phyloP scores from a whole-genome alignment of 1,140 invertebrate species.

The Microvelia longipes region DNA sequence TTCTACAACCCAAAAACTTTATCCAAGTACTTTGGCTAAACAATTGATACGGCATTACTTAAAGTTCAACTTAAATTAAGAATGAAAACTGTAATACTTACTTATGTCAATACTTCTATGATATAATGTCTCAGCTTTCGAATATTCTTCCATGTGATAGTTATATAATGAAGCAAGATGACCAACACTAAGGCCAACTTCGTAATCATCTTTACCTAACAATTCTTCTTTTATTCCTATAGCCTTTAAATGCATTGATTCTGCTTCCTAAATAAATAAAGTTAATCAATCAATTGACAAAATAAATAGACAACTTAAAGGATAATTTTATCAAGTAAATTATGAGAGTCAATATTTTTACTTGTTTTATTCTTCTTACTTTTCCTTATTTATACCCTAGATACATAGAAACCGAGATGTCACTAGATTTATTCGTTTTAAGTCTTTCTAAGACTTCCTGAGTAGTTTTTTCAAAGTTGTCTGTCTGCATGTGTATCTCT shows the following conservation, averaged over 20 bases:
- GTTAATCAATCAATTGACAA: neutral
- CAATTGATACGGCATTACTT: too few species aligned
- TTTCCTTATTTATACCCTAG: too few species aligned
- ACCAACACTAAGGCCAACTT: constrained; percentile 79
- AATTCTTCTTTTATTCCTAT: constrained; percentile 80
- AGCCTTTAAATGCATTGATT: constrained; percentile 77
- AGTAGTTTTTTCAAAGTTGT: too few species aligned
- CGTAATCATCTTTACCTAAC: constrained; percentile 72
- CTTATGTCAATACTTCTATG: constrained; percentile 74
- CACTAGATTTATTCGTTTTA: too few species aligned
- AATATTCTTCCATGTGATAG: constrained; percentile 77
- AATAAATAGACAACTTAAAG: neutral
- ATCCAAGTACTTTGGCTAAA: too few species aligned
- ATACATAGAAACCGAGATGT: too few species aligned
- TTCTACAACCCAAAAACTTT: too few species aligned
- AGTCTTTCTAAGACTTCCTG: too few species aligned
- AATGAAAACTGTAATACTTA: constrained; percentile 31
- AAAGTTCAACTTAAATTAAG: too few species aligned
- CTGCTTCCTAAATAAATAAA: constrained; percentile 48
- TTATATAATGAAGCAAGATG: constrained; percentile 86
- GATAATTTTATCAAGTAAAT: neutral
- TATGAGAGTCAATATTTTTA: neutral
- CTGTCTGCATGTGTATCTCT: too few species aligned
- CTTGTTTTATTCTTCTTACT: too few species aligned
- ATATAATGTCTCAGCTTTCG: constrained; percentile 72